phyloP scores from a whole-genome alignment of 1,140 invertebrate genomes.

The Tribolium madens region DNA sequence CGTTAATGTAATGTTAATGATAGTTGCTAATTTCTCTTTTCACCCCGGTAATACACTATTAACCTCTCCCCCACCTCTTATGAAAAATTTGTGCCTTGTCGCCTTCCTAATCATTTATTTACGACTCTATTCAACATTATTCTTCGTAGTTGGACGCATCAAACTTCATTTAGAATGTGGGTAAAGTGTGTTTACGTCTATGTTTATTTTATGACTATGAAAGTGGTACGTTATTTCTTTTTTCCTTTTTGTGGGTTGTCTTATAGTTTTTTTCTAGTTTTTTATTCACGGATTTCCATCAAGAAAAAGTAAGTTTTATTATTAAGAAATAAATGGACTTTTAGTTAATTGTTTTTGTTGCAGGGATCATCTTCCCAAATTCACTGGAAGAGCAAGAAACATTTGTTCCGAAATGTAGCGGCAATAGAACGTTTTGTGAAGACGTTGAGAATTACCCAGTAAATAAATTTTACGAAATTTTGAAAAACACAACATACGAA shows the following conservation, averaged over 20 bases:
- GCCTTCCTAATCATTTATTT: not conserved
- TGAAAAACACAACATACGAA: not conserved
- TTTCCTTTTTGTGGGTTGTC: not conserved
- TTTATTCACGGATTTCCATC: not conserved
- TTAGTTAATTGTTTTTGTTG: not conserved
- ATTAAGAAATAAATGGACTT: not conserved
- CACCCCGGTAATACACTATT: too few species aligned
- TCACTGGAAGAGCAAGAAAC: not conserved
- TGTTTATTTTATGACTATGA: not conserved
- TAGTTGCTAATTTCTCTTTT: too few species aligned
- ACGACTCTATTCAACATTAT: not conserved
- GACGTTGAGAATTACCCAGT: not conserved
- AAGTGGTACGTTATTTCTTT: not conserved
- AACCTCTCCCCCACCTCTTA: not conserved
- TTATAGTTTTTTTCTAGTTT: not conserved
- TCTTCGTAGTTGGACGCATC: not conserved
- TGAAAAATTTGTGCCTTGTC: not conserved
- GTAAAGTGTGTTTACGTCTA: not conserved
- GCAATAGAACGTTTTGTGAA: not conserved
- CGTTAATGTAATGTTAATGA: too few species aligned
- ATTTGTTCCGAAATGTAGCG: not conserved
- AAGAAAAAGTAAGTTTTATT: not conserved
- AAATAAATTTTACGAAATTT: not conserved
- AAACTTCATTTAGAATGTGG: not conserved
- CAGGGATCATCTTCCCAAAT: not conserved